Base-by-base conservation (phyloP, 1,140 invertebrate species). In the Phymorhynchus buccinoides region DNA sequence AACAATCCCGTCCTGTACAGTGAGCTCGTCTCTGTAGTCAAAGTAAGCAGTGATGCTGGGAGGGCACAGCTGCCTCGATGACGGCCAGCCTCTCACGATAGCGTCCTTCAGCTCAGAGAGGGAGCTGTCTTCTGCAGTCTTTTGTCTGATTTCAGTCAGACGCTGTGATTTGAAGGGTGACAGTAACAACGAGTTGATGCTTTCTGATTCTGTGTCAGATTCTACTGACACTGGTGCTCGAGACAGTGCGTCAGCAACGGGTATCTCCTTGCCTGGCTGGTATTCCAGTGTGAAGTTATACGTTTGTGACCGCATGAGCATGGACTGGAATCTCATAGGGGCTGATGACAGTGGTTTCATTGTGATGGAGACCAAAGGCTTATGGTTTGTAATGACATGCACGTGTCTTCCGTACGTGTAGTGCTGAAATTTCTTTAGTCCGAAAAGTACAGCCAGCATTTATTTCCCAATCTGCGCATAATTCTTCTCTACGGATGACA, bases 381-480 rank as follows among this genome's bases (percentile, higher is more conserved):
- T 92, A 52, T 93, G 92, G 78, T 93, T 93, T n/a, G 89, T 92
- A 78, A 88, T 56, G 3, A 92, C 87, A 18, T 68, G 80, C 4
- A 91, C 80, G 27, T 86, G 71, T 39, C 88, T 88, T 62, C 93
- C 94, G 90, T 90, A 94, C 18, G 94, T 85, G 87, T 94, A 95
- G 52, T 94, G 88, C 30, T 94, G 90, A 90, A 95, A 95, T 88
- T 93, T 94, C 80, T 93, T 90, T 12, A 95, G 90, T 12, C 93
- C 94, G 90, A 92, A 90, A 7, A 88, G 62, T 22, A 89, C 85
- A 37, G 89, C 85, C 6, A 90, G 84, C 14, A 88, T 41, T 68
- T 90, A 88, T 66, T 88, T 91, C 80, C 89, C 88, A 27, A 94
- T 95, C 88, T 93, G 92, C 9, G 92, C 89, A 84, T 92, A 94